Conservation (phyloP, 2,888 invertebrate species). For the Noctua janthina region DNA sequence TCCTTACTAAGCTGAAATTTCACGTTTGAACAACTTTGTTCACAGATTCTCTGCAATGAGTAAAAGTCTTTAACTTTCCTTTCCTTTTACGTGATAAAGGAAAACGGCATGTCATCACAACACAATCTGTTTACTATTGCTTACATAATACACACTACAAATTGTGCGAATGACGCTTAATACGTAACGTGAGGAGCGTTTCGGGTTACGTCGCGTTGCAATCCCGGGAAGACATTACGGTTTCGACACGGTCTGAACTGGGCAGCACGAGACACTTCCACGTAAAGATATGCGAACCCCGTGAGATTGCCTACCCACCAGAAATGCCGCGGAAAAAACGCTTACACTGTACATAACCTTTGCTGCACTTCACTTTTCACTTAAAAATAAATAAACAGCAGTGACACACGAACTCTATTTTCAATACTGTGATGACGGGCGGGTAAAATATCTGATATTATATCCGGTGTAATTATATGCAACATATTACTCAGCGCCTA, state of each 20-base stretch:
- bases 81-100: conserved; percentile 32
- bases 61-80: background rate
- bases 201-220: conserved; percentile 80
- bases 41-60: background rate
- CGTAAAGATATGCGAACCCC: conserved; percentile 82
- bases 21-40: background rate
- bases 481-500: conserved; percentile 58
- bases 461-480: conserved; percentile 56
- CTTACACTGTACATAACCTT: background rate
- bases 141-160: conserved; percentile 69
- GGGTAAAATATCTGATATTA: conserved; percentile 44
- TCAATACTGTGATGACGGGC: conserved; percentile 37
- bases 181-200: conserved; percentile 80
- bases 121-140: conserved; percentile 66
- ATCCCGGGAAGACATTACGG: conserved; percentile 86
- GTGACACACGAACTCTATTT: conserved; percentile 13
- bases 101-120: conserved; percentile 51
- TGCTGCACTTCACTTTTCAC: background rate
- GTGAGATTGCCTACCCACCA: conserved; percentile 60
- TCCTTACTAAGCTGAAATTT: background rate
- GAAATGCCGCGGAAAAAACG: conserved; percentile 39
- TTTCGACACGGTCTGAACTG: conserved; percentile 79
- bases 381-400: conserved; percentile 16
- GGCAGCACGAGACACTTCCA: conserved; percentile 76
- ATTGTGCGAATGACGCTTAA: conserved; percentile 71